phyloP scores from a whole-genome alignment of 2,113 vertebrate species.

The Eretmodus cyanostictus region DNA sequence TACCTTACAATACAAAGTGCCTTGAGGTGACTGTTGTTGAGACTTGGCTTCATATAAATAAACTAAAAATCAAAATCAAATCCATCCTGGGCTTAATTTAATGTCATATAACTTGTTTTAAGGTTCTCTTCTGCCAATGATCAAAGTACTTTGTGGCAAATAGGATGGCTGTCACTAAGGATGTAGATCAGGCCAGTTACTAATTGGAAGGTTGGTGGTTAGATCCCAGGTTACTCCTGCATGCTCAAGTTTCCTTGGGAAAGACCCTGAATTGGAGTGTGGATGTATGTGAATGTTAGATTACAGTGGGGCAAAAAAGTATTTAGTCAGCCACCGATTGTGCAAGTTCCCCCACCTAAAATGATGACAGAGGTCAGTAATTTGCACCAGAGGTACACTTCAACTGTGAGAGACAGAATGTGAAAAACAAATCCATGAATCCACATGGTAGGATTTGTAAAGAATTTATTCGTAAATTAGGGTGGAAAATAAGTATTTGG shows the following conservation, averaged over 20 bases:
- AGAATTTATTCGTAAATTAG: no score
- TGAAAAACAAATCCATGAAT: no score
- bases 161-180: background rate
- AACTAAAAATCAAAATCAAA: background rate
- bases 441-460: no score
- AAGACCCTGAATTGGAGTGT: background rate
- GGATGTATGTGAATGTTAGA: background rate
- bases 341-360: no score
- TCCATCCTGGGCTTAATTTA: background rate
- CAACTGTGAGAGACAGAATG: no score
- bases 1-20: rapidly evolving
- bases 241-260: background rate
- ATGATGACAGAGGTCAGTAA: no score
- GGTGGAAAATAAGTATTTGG: no score
- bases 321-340: no score
- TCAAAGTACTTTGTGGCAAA: background rate
- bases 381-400: no score
- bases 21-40: background rate
- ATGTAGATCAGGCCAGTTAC: background rate
- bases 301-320: no score
- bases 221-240: background rate
- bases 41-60: background rate
- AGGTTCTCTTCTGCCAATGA: background rate
- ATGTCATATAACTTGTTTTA: background rate
- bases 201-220: background rate